Evolutionary conservation across 2,113 vertebrate species (phyloP), one percentile per base, ranked within the genome.

Genomic region (Sigmodon hispidus): DNA sequence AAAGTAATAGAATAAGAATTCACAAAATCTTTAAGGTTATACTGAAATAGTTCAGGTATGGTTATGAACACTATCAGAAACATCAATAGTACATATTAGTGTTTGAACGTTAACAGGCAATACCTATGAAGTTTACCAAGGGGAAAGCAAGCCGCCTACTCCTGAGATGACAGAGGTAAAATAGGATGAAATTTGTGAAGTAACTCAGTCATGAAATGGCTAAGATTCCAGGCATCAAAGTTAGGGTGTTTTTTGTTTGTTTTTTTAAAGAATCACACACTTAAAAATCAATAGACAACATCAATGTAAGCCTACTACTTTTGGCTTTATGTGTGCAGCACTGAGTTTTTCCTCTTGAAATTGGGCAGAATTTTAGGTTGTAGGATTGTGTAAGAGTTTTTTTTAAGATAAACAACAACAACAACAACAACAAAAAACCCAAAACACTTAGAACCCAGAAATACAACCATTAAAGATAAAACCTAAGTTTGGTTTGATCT

Each of bases 401-500:
- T n/a, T 89, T 75, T 89, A 94, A 89, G 29, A 89, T 57, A 89
- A 90, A n/a, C n/a, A n/a, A n/a, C n/a, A n/a, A n/a, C n/a, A n/a
- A n/a, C n/a, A n/a, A n/a, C n/a, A n/a, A n/a, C n/a, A n/a, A n/a
- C n/a, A n/a, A n/a, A n/a, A n/a, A n/a, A n/a, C n/a, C n/a, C 63
- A 88, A 79, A 67, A 94, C 91, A 87, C 19, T 90, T 29, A 88
- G 69, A 93, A 87, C 57, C 63, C 95, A 94, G 50, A 96, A 95
- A 91, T 55, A 91, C 21, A 94, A 77, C 80, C 69, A 93, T 87
- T 87, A 83, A 84, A 95, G 65, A 76, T 15, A 90, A 80, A 96
- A 87, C 19, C 34, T 45, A 34, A 77, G 55, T 89, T 36, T 80
- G 48, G 29, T 79, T 57, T 94, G 40, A 93, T 19, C 65, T 85